Percentiles rank a stretch among this genome's conserved stretches.
Evolutionary conservation across 2,797 vertebrate genomes (phyloP).

Genomic region (Typhlichthys eigenmanni): DNA sequence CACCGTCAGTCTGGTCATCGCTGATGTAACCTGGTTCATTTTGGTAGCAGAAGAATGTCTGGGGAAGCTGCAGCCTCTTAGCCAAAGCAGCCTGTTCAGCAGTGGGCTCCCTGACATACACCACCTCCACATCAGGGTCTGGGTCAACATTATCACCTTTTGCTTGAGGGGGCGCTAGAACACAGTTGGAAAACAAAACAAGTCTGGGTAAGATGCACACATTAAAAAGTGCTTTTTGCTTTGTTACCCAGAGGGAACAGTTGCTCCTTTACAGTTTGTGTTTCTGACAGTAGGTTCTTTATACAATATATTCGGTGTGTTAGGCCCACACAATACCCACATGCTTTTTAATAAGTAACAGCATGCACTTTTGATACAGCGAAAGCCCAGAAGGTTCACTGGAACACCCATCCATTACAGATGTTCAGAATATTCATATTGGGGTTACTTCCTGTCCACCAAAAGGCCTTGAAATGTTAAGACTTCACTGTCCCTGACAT

Average conservation of each 20-base stretch:
- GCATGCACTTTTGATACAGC: constrained; percentile 53
- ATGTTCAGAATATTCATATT: constrained; percentile 4
- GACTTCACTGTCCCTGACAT: constrained; percentile 29
- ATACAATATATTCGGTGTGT: constrained; percentile 42
- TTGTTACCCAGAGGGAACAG: background rate
- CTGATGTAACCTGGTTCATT: constrained; percentile 88
- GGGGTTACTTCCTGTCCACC: constrained; percentile 4
- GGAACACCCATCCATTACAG: background rate
- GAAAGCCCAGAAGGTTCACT: background rate
- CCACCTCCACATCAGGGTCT: constrained; percentile 79
- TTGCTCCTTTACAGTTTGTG: background rate
- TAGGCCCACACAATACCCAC: constrained; percentile 58
- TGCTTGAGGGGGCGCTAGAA: constrained; percentile 47
- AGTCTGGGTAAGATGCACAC: background rate
- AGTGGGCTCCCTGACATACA: constrained; percentile 87
- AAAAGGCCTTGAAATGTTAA: constrained; percentile 17
- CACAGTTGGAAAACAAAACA: constrained; percentile 13
- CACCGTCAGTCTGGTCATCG: constrained; percentile 88
- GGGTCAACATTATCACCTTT: constrained; percentile 36
- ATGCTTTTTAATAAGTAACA: constrained; percentile 60
- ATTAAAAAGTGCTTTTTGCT: background rate
- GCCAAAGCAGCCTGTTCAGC: constrained; percentile 87
- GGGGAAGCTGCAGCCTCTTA: constrained; percentile 83
- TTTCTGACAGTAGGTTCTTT: background rate
- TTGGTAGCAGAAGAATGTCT: constrained; percentile 95